phyloP scores from a whole-genome alignment of 2,797 vertebrate genomes.

The Masticophis lateralis region DNA sequence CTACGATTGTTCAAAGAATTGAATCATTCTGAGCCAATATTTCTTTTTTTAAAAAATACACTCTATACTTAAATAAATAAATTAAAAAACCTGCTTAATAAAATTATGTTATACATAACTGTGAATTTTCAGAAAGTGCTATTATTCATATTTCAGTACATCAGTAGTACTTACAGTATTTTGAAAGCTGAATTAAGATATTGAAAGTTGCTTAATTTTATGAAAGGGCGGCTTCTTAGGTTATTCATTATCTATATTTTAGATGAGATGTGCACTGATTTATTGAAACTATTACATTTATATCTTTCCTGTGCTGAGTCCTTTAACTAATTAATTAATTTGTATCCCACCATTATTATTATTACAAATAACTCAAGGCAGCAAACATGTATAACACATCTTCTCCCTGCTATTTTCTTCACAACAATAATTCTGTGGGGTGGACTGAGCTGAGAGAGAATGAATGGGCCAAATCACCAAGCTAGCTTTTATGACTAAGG shows the following conservation, averaged over 20 bases:
- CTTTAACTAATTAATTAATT: neutral
- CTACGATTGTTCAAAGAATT: neutral
- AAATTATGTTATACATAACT: slow-evolving; percentile 22
- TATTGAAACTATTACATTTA: slow-evolving; percentile 27
- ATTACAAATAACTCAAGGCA: neutral
- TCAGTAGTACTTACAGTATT: slow-evolving; percentile 25
- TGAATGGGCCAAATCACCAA: too few relatives aligned
- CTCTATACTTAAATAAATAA: slow-evolving; percentile 16
- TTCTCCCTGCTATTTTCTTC: neutral
- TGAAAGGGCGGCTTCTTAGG: neutral
- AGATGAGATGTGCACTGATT: slow-evolving; percentile 32
- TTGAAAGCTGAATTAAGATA: slow-evolving; percentile 34
- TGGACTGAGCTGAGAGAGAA: neutral
- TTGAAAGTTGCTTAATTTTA: slow-evolving; percentile 32
- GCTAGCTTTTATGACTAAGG: too few relatives aligned
- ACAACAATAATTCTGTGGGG: neutral
- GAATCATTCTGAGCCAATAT: neutral
- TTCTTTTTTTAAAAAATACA: neutral
- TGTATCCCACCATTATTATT: neutral
- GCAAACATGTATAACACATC: neutral
- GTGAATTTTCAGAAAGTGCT: slow-evolving; percentile 4
- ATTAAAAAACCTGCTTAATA: slow-evolving; percentile 15
- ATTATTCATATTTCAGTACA: slow-evolving; percentile 9
- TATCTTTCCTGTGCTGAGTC: neutral
- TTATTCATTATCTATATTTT: slow-evolving; percentile 14